Evolutionary conservation across 1,140 invertebrate genomes (phyloP).

Genomic region (Idris sp.): DNA sequence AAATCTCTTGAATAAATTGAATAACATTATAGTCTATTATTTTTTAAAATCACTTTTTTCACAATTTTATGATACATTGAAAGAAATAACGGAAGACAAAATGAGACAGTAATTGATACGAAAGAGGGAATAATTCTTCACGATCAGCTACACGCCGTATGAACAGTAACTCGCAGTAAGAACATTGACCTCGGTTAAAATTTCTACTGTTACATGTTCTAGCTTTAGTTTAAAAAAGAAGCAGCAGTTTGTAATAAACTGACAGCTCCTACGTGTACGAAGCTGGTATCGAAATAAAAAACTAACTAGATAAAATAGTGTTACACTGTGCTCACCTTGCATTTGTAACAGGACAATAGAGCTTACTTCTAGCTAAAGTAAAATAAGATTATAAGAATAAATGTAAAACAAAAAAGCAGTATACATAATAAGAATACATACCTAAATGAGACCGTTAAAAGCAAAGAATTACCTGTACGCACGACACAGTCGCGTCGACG

Average conservation of each 20-base stretch:
- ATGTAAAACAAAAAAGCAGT: constrained; percentile 36
- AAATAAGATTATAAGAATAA: constrained; percentile 40
- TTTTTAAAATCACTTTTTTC: no score
- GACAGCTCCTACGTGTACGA: constrained; percentile 51
- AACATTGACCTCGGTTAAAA: constrained; percentile 31
- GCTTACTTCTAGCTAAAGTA: constrained; percentile 19
- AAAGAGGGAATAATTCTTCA: neutral
- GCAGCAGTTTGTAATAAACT: constrained; percentile 44
- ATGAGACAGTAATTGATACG: constrained; percentile 18
- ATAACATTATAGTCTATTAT: constrained; percentile 9
- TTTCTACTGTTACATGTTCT: constrained; percentile 39
- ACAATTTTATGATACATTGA: no score
- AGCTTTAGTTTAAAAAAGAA: constrained; percentile 41
- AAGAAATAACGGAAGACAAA: constrained; percentile 13
- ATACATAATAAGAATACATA: constrained; percentile 48
- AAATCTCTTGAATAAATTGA: constrained; percentile 5
- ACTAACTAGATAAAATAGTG: constrained; percentile 36
- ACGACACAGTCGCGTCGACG: constrained; percentile 46
- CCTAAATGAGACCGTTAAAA: constrained; percentile 48
- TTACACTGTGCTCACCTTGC: constrained; percentile 34
- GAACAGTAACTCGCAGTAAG: constrained; percentile 29
- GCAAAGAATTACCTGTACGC: constrained; percentile 54
- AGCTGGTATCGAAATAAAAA: constrained; percentile 48
- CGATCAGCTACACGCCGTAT: no score
- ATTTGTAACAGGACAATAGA: constrained; percentile 25